A percentile compares a stretch with the other conserved stretches of the same genome.
These are phyloP conservation scores for Callocephalon fimbriatum DNA, from an alignment of 2,113 vertebrate species.

Conservation along the genomic window DNA sequence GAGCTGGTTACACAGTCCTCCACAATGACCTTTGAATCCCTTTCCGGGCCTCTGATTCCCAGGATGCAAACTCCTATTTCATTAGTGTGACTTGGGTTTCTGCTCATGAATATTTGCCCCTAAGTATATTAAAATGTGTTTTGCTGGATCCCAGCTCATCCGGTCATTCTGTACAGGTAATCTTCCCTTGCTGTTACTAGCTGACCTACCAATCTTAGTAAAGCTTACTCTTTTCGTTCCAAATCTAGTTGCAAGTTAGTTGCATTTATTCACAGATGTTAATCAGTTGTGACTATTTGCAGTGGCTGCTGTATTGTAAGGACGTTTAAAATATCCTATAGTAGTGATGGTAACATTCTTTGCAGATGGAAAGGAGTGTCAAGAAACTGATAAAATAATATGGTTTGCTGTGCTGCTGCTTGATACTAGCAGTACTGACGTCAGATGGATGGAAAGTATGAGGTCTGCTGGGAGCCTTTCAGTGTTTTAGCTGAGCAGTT, in stretches of 20 bases:
- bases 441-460: not conserved
- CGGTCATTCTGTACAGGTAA: not conserved
- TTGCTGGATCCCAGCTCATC: not conserved
- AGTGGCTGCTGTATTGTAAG: not conserved
- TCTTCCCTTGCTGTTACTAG: not conserved
- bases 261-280: not conserved
- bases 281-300: not conserved
- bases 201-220: not conserved
- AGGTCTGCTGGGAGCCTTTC: not conserved
- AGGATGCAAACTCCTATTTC: not conserved
- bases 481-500: conserved; percentile 8
- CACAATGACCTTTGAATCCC: not conserved
- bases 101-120: not conserved
- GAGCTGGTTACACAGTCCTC: not conserved
- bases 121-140: not conserved
- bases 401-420: not conserved
- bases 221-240: not conserved
- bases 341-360: not conserved
- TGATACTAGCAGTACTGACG: not conserved
- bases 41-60: not conserved
- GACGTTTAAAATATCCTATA: not conserved
- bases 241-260: not conserved
- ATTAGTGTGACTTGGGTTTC: not conserved
- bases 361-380: not conserved
- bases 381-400: not conserved